phyloP scores from a whole-genome alignment of 2,888 invertebrate species.

The Fabriciana adippe region DNA sequence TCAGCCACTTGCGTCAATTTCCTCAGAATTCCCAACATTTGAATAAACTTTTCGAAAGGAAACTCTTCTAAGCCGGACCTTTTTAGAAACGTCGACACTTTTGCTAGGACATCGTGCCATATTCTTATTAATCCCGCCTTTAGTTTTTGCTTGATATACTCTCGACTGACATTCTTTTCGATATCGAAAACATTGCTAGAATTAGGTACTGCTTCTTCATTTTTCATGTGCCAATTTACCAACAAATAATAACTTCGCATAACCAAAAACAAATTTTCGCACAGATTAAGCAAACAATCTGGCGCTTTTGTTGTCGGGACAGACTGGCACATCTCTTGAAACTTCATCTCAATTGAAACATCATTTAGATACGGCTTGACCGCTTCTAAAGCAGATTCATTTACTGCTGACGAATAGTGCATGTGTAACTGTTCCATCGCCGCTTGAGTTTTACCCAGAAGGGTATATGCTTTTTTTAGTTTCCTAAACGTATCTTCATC shows the following conservation, averaged over 20 bases:
- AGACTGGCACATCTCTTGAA: slow-evolving; percentile 90
- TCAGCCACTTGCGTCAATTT: slow-evolving; percentile 94
- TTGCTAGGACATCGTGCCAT: slow-evolving; percentile 97
- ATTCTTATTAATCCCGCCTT: slow-evolving; percentile 92
- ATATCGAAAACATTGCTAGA: slow-evolving; percentile 75
- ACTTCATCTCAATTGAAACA: slow-evolving; percentile 75
- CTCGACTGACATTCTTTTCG: slow-evolving; percentile 86
- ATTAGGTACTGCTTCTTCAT: slow-evolving; percentile 57
- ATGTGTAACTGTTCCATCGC: slow-evolving; percentile 97
- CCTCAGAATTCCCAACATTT: slow-evolving; percentile 93
- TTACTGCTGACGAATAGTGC: slow-evolving; percentile 96
- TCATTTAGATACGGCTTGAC: slow-evolving; percentile 77
- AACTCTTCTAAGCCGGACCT: slow-evolving; percentile 91
- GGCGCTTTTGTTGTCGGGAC: slow-evolving; percentile 65
- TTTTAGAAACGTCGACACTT: slow-evolving; percentile 90
- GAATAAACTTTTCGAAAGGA: slow-evolving; percentile 97
- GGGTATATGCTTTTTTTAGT: slow-evolving; percentile 92
- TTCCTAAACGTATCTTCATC: slow-evolving; percentile 90
- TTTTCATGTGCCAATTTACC: slow-evolving; percentile 88
- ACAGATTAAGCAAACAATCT: slow-evolving; percentile 91
- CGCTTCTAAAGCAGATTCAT: slow-evolving; percentile 87
- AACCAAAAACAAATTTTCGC: slow-evolving; percentile 92
- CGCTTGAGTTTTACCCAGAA: slow-evolving; percentile 94
- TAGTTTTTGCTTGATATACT: slow-evolving; percentile 93
- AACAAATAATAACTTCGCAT: slow-evolving; percentile 90